phyloP scores from a whole-genome alignment of 2,113 vertebrate genomes.

The Theropithecus gelada region DNA sequence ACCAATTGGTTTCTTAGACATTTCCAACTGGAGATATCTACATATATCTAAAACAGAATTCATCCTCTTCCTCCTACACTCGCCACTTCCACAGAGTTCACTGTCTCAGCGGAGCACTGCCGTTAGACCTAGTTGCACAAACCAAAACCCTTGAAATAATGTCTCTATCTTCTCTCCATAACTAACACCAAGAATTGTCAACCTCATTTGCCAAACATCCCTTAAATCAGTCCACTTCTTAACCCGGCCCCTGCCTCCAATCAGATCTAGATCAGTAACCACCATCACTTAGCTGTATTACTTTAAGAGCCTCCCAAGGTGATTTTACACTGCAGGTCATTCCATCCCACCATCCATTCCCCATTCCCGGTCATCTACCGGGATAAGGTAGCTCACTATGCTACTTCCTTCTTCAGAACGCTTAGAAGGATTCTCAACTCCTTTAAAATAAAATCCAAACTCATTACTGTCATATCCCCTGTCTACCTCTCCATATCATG shows the following conservation, averaged over 20 bases:
- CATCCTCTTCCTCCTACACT: background rate
- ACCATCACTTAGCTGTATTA: background rate
- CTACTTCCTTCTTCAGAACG: background rate
- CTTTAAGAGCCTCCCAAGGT: background rate
- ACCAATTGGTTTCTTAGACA: background rate
- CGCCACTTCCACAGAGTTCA: fast-evolving
- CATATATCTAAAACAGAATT: background rate
- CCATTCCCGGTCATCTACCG: background rate
- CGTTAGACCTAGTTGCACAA: background rate
- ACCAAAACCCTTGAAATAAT: background rate
- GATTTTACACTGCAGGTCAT: background rate
- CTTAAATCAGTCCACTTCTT: background rate
- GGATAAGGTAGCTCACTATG: background rate
- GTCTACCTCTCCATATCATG: background rate
- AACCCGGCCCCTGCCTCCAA: background rate
- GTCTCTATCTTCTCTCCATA: background rate
- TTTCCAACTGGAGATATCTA: fast-evolving
- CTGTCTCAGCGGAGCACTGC: background rate
- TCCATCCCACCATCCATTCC: background rate
- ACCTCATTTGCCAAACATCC: background rate
- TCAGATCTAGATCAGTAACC: background rate
- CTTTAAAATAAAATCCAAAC: background rate
- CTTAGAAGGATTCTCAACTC: background rate
- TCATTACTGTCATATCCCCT: background rate
- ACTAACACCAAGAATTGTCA: background rate